Conservation (phyloP, 2,113 vertebrate species). For the Narcine bancroftii region DNA sequence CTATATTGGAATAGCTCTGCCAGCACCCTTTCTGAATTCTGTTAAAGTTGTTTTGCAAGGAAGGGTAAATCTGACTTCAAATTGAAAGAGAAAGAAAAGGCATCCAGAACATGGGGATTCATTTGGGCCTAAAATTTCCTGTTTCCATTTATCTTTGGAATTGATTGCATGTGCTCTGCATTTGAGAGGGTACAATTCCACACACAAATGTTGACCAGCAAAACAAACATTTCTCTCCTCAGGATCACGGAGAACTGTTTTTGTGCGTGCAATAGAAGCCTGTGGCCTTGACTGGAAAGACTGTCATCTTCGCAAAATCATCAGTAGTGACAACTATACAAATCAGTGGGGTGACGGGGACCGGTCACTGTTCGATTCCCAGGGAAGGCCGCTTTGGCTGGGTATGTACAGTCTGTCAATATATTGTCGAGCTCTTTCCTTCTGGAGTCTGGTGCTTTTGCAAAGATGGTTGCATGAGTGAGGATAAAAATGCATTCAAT, state of each 20-base stretch:
- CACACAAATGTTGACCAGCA: background rate
- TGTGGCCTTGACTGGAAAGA: conserved; percentile 52
- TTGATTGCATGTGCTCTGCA: background rate
- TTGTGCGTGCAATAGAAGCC: conserved; percentile 53
- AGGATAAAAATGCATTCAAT: no score
- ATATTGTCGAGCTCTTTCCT: background rate
- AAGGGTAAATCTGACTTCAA: no score
- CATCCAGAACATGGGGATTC: no score
- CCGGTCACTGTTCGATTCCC: conserved; percentile 50
- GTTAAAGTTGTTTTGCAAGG: no score
- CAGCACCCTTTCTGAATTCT: background rate
- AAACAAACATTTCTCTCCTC: background rate
- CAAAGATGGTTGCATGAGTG: no score
- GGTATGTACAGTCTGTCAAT: conserved; percentile 23
- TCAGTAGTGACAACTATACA: conserved; percentile 47
- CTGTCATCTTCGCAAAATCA: conserved; percentile 51
- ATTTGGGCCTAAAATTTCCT: background rate
- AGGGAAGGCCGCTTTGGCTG: conserved; percentile 56
- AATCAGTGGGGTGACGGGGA: conserved; percentile 43
- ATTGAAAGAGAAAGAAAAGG: no score
- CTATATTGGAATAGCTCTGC: background rate
- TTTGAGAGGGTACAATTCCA: background rate
- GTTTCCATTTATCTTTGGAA: background rate
- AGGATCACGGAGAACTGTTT: conserved; percentile 48
- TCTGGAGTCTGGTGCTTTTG: no score